These are phyloP conservation scores for Lycocorax pyrrhopterus DNA, from an alignment of 2,113 vertebrate genomes.

Conservation along the genomic window DNA sequence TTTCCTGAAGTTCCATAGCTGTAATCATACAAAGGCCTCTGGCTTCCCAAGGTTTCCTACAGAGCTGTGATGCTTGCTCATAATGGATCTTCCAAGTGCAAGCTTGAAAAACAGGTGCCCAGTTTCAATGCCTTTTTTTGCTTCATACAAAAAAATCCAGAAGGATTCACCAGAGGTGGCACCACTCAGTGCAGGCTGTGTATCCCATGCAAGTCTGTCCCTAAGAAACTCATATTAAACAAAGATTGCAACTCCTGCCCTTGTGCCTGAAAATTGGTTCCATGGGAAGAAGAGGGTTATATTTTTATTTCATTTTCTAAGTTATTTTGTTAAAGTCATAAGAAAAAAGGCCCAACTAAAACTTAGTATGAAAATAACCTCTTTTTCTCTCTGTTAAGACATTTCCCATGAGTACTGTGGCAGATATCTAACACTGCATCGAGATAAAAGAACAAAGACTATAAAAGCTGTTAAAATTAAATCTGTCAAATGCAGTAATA, in stretches of 20 bases:
- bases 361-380: not conserved
- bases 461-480: conserved; percentile 44
- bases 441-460: conserved; percentile 35
- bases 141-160: not conserved
- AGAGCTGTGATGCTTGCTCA: not conserved
- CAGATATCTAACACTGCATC: not conserved
- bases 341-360: not conserved
- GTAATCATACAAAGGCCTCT: not conserved
- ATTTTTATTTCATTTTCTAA: not conserved
- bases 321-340: not conserved
- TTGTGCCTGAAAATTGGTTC: not conserved
- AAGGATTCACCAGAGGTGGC: not conserved
- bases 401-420: not conserved
- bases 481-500: conserved; percentile 4
- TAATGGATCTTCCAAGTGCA: not conserved
- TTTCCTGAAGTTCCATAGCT: not conserved
- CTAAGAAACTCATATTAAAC: not conserved
- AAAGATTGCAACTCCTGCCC: not conserved
- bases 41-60: not conserved
- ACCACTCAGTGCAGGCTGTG: not conserved
- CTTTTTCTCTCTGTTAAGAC: not conserved
- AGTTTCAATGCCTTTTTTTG: not conserved
- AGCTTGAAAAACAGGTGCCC: not conserved
- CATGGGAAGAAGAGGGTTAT: not conserved
- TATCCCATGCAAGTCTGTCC: not conserved